Evolutionary conservation across 1,140 invertebrate genomes (phyloP).

Genomic region (Ceratitis capitata): DNA sequence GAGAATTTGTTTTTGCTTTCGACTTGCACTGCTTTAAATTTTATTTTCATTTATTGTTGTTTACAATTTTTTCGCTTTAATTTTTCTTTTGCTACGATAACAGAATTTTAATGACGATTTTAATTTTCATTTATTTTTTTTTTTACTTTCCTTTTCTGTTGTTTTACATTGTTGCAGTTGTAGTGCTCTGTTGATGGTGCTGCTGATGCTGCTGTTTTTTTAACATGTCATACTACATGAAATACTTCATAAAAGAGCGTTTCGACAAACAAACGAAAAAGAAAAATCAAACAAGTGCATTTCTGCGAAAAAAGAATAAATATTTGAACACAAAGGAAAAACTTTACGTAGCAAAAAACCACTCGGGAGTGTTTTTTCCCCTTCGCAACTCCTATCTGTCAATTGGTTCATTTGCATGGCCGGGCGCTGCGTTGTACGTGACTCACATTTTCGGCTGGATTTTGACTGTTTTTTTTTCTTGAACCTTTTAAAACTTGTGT

Average conservation of each 20-base stretch:
- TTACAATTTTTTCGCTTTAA: constrained; percentile 7
- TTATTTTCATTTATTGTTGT: background rate
- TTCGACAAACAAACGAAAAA: background rate
- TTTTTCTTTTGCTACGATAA: background rate
- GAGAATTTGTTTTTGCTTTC: too few relatives aligned
- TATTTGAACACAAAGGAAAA: background rate
- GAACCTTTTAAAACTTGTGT: background rate
- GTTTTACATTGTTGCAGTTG: background rate
- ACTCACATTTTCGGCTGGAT: constrained; percentile 25
- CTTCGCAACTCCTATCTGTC: background rate
- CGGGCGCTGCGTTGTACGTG: constrained; percentile 17
- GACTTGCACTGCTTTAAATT: background rate
- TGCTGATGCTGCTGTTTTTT: background rate
- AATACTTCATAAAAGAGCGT: background rate
- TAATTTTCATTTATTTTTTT: background rate
- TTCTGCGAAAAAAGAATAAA: background rate
- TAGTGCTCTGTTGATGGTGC: background rate
- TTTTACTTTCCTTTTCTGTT: background rate
- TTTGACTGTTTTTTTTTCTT: background rate
- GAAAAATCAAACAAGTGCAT: background rate
- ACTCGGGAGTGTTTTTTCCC: background rate
- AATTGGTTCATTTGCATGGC: constrained; percentile 8
- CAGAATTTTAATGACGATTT: constrained; percentile 29
- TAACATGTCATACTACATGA: background rate
- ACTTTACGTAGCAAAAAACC: background rate